Evolutionary conservation across 1,140 invertebrate genomes (phyloP).

Genomic region (Druon quercuslanigerum): DNA sequence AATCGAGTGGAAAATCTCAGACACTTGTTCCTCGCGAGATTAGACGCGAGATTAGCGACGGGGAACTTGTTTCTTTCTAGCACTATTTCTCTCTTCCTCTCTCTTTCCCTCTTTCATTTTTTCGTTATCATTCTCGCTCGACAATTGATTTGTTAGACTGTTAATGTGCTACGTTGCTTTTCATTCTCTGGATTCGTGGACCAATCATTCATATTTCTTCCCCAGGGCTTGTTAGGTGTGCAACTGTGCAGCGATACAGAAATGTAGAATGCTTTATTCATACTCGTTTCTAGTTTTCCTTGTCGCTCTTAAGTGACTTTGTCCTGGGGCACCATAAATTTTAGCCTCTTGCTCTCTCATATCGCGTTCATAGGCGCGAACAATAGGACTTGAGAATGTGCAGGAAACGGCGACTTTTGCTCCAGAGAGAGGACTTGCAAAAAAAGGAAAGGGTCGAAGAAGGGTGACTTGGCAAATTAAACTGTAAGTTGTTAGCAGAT

Average conservation of each 20-base stretch:
- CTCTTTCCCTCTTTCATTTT: constrained; percentile 6
- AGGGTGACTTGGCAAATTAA: too few species aligned
- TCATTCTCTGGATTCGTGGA: neutral
- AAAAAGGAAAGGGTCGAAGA: too few species aligned
- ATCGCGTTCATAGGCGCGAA: too few species aligned
- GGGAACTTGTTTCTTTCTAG: constrained; percentile 46
- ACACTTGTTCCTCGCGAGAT: constrained; percentile 55
- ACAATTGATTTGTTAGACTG: constrained; percentile 30
- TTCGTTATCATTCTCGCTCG: neutral
- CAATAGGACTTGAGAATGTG: too few species aligned
- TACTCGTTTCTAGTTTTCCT: too few species aligned
- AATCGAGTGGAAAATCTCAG: constrained; percentile 57
- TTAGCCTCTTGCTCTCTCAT: too few species aligned
- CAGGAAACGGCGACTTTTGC: too few species aligned
- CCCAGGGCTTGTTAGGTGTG: neutral
- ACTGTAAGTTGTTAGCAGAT: too few species aligned
- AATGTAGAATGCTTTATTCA: too few species aligned
- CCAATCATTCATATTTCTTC: constrained; percentile 5
- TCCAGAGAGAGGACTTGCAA: too few species aligned
- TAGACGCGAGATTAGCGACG: constrained; percentile 42
- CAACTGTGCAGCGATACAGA: neutral
- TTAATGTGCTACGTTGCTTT: neutral
- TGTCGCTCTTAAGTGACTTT: too few species aligned
- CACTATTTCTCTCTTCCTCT: constrained; percentile 13
- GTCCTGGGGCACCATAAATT: too few species aligned